Percentiles rank a stretch among this genome's conserved stretches.
phyloP scores from a whole-genome alignment of 2,888 invertebrate genomes.

The Caradrina clavipalpis region DNA sequence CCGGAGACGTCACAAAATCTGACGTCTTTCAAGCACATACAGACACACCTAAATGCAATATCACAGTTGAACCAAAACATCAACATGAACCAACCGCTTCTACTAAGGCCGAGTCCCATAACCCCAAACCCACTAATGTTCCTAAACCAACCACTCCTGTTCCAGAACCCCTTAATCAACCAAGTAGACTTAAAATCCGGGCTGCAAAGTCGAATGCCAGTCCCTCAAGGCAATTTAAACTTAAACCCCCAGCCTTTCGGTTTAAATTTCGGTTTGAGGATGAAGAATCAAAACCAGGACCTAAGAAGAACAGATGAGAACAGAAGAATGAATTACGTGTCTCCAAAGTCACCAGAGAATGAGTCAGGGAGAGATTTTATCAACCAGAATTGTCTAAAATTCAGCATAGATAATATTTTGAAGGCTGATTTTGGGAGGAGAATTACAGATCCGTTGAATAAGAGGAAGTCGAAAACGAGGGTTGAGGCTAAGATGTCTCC shows the following conservation, averaged over 20 bases:
- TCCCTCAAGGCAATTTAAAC: conserved; percentile 78
- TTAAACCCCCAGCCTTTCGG: conserved; percentile 79
- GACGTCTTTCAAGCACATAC: conserved; percentile 92
- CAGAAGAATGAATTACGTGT: conserved; percentile 73
- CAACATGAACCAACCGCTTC: conserved; percentile 83
- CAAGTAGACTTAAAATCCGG: conserved; percentile 83
- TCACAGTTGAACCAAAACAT: conserved; percentile 92
- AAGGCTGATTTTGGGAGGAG: conserved; percentile 96
- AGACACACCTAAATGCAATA: conserved; percentile 93
- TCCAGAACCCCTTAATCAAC: conserved; percentile 84
- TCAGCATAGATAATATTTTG: conserved; percentile 96
- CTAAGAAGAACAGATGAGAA: conserved; percentile 81
- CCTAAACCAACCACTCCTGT: conserved; percentile 86
- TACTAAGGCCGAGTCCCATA: conserved; percentile 86
- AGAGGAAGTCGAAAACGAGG: conserved; percentile 87
- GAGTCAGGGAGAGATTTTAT: conserved; percentile 84
- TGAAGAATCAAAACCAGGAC: conserved; percentile 71
- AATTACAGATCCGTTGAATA: conserved; percentile 93
- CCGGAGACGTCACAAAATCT: conserved; percentile 79
- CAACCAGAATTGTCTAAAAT: conserved; percentile 92
- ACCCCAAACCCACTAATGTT: conserved; percentile 89
- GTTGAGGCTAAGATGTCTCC: conserved; percentile 78
- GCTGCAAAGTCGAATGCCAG: conserved; percentile 75
- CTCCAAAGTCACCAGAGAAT: conserved; percentile 83
- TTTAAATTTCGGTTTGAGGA: conserved; percentile 79